Evolutionary conservation across 2,888 invertebrate genomes (phyloP).

Genomic region (Leptopilina drosophilae): DNA sequence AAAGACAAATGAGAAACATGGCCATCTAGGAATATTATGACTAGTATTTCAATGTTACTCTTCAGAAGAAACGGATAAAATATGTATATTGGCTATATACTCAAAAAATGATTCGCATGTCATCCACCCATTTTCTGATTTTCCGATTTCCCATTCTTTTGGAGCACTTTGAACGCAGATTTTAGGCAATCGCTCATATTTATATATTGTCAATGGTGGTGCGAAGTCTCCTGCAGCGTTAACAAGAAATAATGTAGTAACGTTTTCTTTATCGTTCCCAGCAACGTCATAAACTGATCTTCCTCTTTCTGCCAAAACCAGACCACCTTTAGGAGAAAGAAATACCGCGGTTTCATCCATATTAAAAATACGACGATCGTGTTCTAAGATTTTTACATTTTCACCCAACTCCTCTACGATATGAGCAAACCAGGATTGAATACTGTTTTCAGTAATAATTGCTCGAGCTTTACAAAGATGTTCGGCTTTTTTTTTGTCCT

Average conservation of each 20-base stretch:
- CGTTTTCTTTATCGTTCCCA: conserved; percentile 56
- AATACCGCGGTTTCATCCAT: conserved; percentile 61
- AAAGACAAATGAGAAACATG: conserved; percentile 60
- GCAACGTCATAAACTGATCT: conserved; percentile 54
- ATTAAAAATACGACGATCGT: conserved; percentile 58
- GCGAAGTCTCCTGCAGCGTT: conserved; percentile 59
- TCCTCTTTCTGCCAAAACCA: conserved; percentile 57
- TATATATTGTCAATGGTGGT: conserved; percentile 56
- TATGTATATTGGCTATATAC: conserved; percentile 49
- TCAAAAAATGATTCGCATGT: conserved; percentile 7
- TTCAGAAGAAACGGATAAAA: conserved; percentile 58
- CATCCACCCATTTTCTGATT: conserved; percentile 55
- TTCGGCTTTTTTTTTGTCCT: conserved; percentile 55
- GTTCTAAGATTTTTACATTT: conserved; percentile 50
- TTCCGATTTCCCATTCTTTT: conserved; percentile 61
- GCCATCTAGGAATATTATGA: conserved; percentile 63
- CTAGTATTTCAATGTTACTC: conserved; percentile 55
- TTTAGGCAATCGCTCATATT: conserved; percentile 54
- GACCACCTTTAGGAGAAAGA: conserved; percentile 52
- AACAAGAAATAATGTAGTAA: conserved; percentile 57
- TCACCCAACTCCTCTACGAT: conserved; percentile 48
- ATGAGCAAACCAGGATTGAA: conserved; percentile 56
- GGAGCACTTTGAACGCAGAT: conserved; percentile 52
- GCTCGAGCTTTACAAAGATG: conserved; percentile 52
- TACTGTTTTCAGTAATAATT: conserved; percentile 53